Base-by-base conservation (phyloP, 2,113 vertebrate genomes). In the Macrotus californicus region DNA sequence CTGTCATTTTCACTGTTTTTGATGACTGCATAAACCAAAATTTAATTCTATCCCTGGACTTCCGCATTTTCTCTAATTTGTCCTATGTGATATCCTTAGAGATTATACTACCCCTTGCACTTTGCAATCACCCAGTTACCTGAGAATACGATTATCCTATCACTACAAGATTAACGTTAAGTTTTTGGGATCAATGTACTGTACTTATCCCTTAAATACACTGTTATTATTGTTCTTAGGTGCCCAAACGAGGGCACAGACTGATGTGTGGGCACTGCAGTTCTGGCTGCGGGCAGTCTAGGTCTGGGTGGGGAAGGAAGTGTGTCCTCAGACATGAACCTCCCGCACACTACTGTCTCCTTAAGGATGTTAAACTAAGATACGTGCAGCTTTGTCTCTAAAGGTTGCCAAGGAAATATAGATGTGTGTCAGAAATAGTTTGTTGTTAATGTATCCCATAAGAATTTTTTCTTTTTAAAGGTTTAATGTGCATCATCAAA, bases 401-500 rank as follows among this genome's bases (percentile, higher is more conserved):
- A 84, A 69, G 87, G 21, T 61, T n/a, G 69, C 7, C 29, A 39
- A 50, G 43, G 75, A 72, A 34, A 81, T 36, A 52, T 6, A 64
- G 10, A 50, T 19, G 31, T 70, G 48, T 24, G 75, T 22, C 26
- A 59, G n/a, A 82, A 36, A 89, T 11, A 36, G n/a, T 82, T 82
- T 43, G 26, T 31, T 61, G 54, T 61, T 61, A 82, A 82, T 43
- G 21, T 18, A 43, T 82, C 59, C 43, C 26, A 7, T 14, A 39
- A 43, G 36, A 10, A 22, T 11, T 39, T 75, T 36, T 77, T 26
- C 7, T 39, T 80, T 81, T 41, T 59, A 59, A 24, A 81, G 12
- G 15, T 39, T 80, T 80, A 80, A 56, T 39, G 34, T 52, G 21
- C 14, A 83, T 67, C 46, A 93, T 79, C 43, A 97, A 98, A 97